Base-by-base conservation (phyloP, 37 sponge, comb jelly and placozoan genomes). In the Spongilla lacustris region DNA sequence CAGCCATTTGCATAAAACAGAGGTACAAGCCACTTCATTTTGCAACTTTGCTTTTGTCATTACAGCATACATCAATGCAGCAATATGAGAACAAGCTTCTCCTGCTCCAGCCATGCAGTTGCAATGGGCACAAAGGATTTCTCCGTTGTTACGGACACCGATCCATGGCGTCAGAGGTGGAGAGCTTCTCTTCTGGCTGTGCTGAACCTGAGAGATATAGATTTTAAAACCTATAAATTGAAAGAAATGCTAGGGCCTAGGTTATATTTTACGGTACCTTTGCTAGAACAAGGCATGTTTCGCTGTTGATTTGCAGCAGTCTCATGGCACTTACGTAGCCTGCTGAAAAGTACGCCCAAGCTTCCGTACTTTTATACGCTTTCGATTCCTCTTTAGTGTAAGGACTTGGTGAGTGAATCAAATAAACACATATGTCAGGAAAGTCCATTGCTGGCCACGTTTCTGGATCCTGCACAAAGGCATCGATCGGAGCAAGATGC, bases 361-460 rank as follows among this genome's bases (percentile, higher is more conserved):
- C 85, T 27, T 76, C 75, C 85, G 26, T 74, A 66, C 77, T 77
- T 36, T 84, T 84, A 68, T 74, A 84, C 0, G 76, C 84, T 33
- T 73, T 83, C 8, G 71, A 33, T 13, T 75, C 69, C 30, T 84
- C 85, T 34, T 84, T 75, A 37, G 85, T 84, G 27, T 67, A 84
- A 2, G 76, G 85, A 27, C 77, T 84, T 67, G 77, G 77, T 23
- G 85, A 26, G 37, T 69, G 31, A 4, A 84, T 83, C 9, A 83
- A 67, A 32, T 74, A 83, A 29, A 26, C 76, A 36, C 76, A 84
- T 48, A 84, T 84, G 77, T 84, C 85, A 22, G 85, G 85, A 13
- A 38, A 84, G 26, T 84, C 83, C 10, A 83, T 37, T 41, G 41
- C 41, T 41, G 41, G 41, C 41, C 41, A 41, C 41, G 41, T 41